Base-by-base conservation (phyloP, 2,888 invertebrate genomes). In the Heliconius aoede region DNA sequence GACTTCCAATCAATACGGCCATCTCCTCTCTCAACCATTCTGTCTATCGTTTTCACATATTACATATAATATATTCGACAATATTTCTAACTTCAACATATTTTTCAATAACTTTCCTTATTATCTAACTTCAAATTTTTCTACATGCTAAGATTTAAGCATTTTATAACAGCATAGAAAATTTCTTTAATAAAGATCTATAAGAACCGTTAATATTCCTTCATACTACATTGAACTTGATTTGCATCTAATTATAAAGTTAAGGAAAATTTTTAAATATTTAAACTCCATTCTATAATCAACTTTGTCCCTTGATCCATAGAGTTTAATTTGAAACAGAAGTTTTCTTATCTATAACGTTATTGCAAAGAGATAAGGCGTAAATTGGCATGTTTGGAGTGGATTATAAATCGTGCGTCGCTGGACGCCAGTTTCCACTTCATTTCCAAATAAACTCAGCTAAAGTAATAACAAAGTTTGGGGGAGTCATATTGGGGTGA, bases 381-480 rank as follows among this genome's bases (percentile, higher is more conserved):
- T 79, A 85, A 80, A 84, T 85, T 85, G 36, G 81, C 71, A 76
- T 82, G 80, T 80, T 79, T 65, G 76, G 78, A 76, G 82, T 83
- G 82, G 83, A 86, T 84, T 85, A 88, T 90, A 89, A 90, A 89
- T 90, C 84, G 86, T 86, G 84, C 85, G 86, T 88, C 81, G 84
- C 84, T 87, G 90, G 89, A 88, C 89, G 86, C 86, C 87, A 85
- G 89, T 88, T 90, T 87, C 85, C 90, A 88, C 89, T 90, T 91
- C 90, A 91, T 90, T 91, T 88, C 87, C 87, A 89, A 91, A 90
- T 91, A 91, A 91, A 91, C 88, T 91, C 87, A 81, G 85, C 81
- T 85, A 81, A 90, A 90, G 91, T 90, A 89, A 91, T 91, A 91
- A 89, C 87, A 88, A 91, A 91, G 90, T 91, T 91, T 85, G 82